These are phyloP conservation scores for Nomada fabriciana DNA, from an alignment of 2,888 invertebrate genomes.

Conservation along the genomic window DNA sequence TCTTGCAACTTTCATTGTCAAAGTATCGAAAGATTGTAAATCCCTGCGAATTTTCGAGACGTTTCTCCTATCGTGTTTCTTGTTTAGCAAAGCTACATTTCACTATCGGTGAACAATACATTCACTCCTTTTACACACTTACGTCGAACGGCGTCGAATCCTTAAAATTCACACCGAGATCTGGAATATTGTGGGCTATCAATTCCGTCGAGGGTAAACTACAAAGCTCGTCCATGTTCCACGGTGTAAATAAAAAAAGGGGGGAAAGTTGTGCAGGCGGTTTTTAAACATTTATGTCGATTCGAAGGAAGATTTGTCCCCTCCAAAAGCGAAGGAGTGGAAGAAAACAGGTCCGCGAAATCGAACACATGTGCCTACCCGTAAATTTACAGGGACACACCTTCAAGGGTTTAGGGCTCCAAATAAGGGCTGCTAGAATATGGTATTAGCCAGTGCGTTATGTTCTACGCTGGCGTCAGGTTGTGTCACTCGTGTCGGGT, in stretches of 20 bases:
- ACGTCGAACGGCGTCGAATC: not conserved
- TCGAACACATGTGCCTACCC: conserved; percentile 54
- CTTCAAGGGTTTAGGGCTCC: conserved; percentile 57
- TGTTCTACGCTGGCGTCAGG: conserved; percentile 36
- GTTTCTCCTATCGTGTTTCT: not conserved
- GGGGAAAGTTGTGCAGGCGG: not conserved
- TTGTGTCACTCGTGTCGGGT: conserved; percentile 23
- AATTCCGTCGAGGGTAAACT: no score
- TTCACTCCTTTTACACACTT: not conserved
- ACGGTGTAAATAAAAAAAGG: no score
- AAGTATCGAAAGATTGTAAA: not conserved
- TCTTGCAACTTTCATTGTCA: not conserved
- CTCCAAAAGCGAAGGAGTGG: conserved; percentile 25
- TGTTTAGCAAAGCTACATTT: conserved; percentile 30
- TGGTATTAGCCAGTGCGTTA: conserved; percentile 57
- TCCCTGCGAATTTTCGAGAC: not conserved
- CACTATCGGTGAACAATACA: conserved; percentile 6
- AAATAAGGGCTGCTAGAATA: conserved; percentile 61
- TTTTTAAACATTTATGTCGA: conserved; percentile 5
- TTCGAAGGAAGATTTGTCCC: not conserved
- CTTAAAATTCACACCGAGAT: no score
- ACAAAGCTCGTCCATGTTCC: no score
- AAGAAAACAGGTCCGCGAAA: conserved; percentile 45
- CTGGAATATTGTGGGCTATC: no score
- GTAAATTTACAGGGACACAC: conserved; percentile 61